A percentile compares a stretch with the other conserved stretches of the same genome.
Evolutionary conservation across 2,113 vertebrate species (phyloP).

Genomic region (Neotoma lepida): DNA sequence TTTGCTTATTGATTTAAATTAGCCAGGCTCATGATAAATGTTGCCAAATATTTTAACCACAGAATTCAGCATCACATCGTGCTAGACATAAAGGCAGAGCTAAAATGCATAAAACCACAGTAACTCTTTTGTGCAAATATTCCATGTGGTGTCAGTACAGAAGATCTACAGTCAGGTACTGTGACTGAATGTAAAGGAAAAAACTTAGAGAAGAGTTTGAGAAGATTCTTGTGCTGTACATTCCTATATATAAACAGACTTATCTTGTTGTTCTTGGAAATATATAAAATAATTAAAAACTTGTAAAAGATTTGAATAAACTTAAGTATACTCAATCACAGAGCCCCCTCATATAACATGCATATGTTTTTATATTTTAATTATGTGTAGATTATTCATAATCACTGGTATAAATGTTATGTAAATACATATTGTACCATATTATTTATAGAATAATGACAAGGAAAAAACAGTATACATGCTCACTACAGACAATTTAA

Average conservation of each 20-base stretch:
- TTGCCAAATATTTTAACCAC: slow-evolving; percentile 81
- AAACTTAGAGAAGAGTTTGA: slow-evolving; percentile 61
- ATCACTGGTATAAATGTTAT: background rate
- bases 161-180: slow-evolving; percentile 70
- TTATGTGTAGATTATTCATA: background rate
- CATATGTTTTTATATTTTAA: background rate
- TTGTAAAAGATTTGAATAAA: slow-evolving; percentile 53
- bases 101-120: slow-evolving; percentile 72
- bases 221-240: slow-evolving; percentile 51
- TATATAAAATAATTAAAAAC: slow-evolving; percentile 51
- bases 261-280: slow-evolving; percentile 58
- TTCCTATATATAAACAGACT: slow-evolving; percentile 59
- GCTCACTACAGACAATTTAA: background rate
- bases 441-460: background rate
- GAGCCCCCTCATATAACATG: background rate
- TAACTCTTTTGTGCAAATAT: slow-evolving; percentile 70
- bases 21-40: slow-evolving; percentile 68
- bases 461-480: background rate
- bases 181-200: slow-evolving; percentile 67
- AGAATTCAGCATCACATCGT: slow-evolving; percentile 74
- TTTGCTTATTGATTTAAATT: slow-evolving; percentile 79
- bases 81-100: slow-evolving; percentile 78
- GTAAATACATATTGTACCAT: background rate
- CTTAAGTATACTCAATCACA: no score
- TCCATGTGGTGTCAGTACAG: slow-evolving; percentile 62